A percentile compares a stretch with the other conserved stretches of the same genome.
Conservation (phyloP, 2,888 invertebrate species). For the Apoderus coryli region DNA sequence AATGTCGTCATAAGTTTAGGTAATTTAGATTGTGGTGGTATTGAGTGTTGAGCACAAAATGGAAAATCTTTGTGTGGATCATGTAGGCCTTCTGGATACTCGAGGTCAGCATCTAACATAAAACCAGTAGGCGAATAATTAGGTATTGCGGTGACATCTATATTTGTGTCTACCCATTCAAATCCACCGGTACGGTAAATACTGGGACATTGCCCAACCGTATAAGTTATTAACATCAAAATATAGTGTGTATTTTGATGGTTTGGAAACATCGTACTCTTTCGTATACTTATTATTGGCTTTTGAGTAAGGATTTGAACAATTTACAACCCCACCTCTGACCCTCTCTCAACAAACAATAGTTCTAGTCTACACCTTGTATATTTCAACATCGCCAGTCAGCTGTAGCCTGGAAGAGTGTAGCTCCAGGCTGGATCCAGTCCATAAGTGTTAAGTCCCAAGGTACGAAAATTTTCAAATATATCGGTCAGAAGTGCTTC, state of each 20-base stretch:
- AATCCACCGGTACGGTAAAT: no score
- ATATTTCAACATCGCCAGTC: no score
- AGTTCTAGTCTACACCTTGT: no score
- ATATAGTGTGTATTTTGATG: conserved; percentile 4
- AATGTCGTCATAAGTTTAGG: conserved; percentile 10
- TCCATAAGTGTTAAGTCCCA: no score
- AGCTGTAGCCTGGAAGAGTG: no score
- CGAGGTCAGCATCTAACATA: conserved; percentile 8
- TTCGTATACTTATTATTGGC: conserved; percentile 3
- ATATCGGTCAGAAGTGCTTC: no score
- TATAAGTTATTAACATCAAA: conserved; percentile 9
- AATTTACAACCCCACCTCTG: no score
- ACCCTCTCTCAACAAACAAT: no score
- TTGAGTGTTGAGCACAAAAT: conserved; percentile 7
- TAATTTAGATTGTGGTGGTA: conserved; percentile 7
- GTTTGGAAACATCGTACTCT: not conserved
- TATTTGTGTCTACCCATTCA: conserved; percentile 6
- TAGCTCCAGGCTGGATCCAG: no score
- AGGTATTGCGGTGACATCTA: not conserved
- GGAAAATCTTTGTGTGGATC: conserved; percentile 8
- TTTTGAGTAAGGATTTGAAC: no score
- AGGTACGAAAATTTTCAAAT: no score
- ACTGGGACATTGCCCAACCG: conserved; percentile 5
- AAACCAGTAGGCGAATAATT: conserved; percentile 3
- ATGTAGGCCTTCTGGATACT: conserved; percentile 6